Conservation (phyloP, 1,140 invertebrate genomes). For the Heliconius nattereri region DNA sequence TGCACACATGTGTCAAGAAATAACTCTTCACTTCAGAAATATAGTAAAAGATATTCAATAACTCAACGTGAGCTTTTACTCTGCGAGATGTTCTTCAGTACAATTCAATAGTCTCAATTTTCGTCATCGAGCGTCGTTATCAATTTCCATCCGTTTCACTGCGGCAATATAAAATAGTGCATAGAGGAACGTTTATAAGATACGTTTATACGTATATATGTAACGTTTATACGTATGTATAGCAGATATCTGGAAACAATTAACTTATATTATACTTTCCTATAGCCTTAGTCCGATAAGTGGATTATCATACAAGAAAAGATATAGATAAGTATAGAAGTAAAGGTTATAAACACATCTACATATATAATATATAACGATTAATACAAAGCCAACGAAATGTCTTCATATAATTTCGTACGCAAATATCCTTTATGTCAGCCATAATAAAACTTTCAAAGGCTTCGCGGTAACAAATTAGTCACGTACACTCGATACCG, state of each 20-base stretch:
- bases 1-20: too few species aligned
- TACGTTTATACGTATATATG: too few species aligned
- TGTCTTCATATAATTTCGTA: background rate
- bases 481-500: constrained; percentile 27
- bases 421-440: background rate
- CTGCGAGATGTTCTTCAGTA: background rate
- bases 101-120: constrained; percentile 5
- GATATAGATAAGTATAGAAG: too few species aligned
- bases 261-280: too few species aligned
- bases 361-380: too few species aligned
- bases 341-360: too few species aligned
- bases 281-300: too few species aligned
- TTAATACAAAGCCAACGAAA: too few species aligned
- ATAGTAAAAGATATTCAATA: background rate
- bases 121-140: background rate
- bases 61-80: background rate
- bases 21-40: background rate
- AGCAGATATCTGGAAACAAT: too few species aligned
- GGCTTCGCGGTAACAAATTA: constrained; percentile 22
- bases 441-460: constrained; percentile 10
- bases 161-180: constrained; percentile 1
- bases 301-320: too few species aligned
- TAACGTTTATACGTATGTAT: too few species aligned
- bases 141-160: background rate
- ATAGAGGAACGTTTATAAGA: background rate